phyloP scores from a whole-genome alignment of 2,888 invertebrate genomes.

The Diploptera punctata region DNA sequence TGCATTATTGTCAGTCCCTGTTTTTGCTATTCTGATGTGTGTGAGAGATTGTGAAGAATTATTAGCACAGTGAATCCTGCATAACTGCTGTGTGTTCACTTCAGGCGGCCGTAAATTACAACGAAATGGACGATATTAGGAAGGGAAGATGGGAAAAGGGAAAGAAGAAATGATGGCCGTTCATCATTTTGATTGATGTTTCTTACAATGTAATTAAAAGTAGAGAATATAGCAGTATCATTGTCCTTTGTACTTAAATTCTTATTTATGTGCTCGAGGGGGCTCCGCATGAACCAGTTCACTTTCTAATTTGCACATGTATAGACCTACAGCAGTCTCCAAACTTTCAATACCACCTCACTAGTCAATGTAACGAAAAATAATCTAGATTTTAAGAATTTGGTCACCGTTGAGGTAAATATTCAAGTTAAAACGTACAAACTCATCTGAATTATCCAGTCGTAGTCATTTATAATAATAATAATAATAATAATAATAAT shows the following conservation, averaged over 20 bases:
- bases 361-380: too few relatives aligned
- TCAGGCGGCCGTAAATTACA: constrained; percentile 39
- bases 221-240: constrained; percentile 47
- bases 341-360: too few relatives aligned
- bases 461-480: too few relatives aligned
- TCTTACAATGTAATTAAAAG: constrained; percentile 56
- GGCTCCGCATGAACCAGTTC: constrained; percentile 25
- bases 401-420: too few relatives aligned
- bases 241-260: constrained; percentile 17
- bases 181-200: constrained; percentile 60
- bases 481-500: too few relatives aligned
- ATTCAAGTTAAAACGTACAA: too few relatives aligned
- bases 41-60: constrained; percentile 42
- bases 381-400: too few relatives aligned
- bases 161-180: constrained; percentile 52
- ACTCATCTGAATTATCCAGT: too few relatives aligned
- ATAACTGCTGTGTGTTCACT: constrained; percentile 35
- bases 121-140: constrained; percentile 36
- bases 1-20: constrained; percentile 40
- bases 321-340: too few relatives aligned
- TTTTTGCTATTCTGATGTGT: constrained; percentile 38
- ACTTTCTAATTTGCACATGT: constrained; percentile 41
- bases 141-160: constrained; percentile 21
- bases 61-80: constrained; percentile 38
- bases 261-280: background rate